Evolutionary conservation across 2,888 invertebrate species (phyloP).

Genomic region (Acanthosepion pharaonis): DNA sequence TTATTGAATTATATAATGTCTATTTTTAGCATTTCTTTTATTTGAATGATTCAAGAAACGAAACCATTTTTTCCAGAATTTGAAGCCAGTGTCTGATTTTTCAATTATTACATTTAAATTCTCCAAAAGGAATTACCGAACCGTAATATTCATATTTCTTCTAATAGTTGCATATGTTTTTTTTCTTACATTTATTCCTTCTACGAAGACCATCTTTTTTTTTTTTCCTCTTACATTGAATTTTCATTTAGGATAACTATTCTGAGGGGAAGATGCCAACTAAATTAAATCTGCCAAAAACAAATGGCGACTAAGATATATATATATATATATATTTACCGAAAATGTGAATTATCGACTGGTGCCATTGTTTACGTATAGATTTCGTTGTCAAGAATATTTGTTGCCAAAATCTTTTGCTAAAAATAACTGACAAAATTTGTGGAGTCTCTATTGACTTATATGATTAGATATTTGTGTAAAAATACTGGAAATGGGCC

Average conservation of each 20-base stretch:
- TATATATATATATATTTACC: not conserved
- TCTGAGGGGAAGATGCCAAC: not conserved
- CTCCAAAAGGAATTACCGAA: not conserved
- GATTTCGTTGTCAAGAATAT: constrained; percentile 9
- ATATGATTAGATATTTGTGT: no score
- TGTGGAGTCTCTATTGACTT: not conserved
- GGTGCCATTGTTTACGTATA: not conserved
- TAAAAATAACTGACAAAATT: not conserved
- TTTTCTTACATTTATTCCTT: not conserved
- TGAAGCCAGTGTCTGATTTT: not conserved
- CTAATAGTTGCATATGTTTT: not conserved
- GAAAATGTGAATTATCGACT: not conserved
- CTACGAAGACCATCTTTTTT: not conserved
- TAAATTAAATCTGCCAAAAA: constrained; percentile 33
- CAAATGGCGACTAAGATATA: not conserved
- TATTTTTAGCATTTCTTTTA: no score
- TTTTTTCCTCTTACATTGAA: not conserved
- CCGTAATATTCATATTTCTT: constrained; percentile 33
- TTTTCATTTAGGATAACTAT: not conserved
- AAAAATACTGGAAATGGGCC: no score
- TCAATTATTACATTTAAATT: not conserved
- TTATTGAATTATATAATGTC: no score
- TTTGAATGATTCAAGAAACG: no score
- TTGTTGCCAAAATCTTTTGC: not conserved
- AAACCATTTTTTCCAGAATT: not conserved